Conservation (phyloP, 2,888 invertebrate species). For the Macaria liturata region DNA sequence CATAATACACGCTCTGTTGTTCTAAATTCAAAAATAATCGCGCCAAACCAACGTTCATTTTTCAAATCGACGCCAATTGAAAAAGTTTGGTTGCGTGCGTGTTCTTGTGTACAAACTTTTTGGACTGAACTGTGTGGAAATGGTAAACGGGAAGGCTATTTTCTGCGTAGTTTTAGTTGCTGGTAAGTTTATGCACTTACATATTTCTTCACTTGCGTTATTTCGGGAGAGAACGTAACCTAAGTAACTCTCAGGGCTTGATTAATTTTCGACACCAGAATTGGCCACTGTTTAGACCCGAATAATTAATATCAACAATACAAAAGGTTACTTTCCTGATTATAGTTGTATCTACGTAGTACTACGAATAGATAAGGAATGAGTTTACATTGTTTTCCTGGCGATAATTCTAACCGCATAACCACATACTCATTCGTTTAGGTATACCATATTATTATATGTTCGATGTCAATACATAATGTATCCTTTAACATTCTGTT, state of each 20-base stretch:
- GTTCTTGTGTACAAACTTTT: conserved; percentile 21
- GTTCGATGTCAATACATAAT: no score
- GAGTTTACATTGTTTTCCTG: conserved; percentile 33
- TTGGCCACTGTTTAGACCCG: no score
- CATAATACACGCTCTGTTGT: conserved; percentile 44
- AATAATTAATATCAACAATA: no score
- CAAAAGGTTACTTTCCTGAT: no score
- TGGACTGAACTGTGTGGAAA: conserved; percentile 69
- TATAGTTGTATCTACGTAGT: background rate
- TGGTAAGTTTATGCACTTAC: conserved; percentile 58
- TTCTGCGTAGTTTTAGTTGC: conserved; percentile 67
- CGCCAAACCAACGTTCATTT: conserved; percentile 24
- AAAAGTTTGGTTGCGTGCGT: background rate
- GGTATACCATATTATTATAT: no score
- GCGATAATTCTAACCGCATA: conserved; percentile 20
- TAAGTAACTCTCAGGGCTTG: no score
- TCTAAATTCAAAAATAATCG: conserved; percentile 34
- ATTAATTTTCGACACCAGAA: no score
- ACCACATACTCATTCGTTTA: no score
- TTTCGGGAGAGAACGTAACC: no score
- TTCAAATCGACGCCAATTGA: background rate
- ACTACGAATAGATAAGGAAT: conserved; percentile 5
- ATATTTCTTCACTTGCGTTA: no score
- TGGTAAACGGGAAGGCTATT: conserved; percentile 69
- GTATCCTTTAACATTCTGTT: no score